Conservation (phyloP, 2,113 vertebrate species). For the Mobula birostris region DNA sequence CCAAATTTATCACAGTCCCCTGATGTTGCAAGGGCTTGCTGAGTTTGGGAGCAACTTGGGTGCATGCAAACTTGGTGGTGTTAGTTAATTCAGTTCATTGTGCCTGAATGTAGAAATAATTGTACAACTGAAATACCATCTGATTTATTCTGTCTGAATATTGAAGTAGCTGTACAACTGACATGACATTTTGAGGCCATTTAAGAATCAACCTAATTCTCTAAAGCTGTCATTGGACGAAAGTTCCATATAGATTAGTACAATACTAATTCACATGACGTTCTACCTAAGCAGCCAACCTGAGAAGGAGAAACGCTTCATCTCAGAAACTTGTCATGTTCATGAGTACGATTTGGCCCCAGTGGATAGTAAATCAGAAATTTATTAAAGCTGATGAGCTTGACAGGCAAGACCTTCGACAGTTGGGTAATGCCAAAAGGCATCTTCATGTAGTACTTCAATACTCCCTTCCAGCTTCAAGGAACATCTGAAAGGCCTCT, state of each 20-base stretch:
- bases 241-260: background rate
- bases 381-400: background rate
- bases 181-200: no score
- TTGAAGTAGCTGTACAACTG: no score
- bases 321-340: background rate
- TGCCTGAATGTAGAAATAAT: no score
- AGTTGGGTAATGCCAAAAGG: background rate
- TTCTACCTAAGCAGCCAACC: background rate
- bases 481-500: background rate
- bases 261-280: background rate
- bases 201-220: background rate
- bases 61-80: no score
- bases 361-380: background rate
- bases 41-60: no score
- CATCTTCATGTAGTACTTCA: background rate
- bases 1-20: no score
- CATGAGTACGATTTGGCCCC: background rate
- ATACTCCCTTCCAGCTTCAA: background rate
- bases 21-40: no score
- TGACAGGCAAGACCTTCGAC: background rate
- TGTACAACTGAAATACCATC: no score
- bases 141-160: no score
- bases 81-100: no score
- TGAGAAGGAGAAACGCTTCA: background rate
- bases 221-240: background rate